phyloP scores from a whole-genome alignment of 2,113 vertebrate species.

The Xiphophorus hellerii region DNA sequence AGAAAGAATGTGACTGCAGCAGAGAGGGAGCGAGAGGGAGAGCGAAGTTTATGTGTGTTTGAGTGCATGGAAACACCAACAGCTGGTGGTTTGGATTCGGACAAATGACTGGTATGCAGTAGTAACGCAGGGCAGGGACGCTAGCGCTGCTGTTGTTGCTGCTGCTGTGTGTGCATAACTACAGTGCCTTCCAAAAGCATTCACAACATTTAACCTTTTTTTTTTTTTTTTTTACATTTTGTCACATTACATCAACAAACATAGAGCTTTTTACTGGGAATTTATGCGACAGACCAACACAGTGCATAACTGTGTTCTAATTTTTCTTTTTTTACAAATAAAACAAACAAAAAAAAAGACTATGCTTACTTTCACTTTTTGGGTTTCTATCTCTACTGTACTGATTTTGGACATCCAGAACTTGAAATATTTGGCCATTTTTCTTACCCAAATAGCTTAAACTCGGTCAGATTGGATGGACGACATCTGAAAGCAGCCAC shows the following conservation, averaged over 20 bases:
- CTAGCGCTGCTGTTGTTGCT: constrained; percentile 28
- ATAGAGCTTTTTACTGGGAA: not conserved
- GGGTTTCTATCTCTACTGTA: too few relatives aligned
- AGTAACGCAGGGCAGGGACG: constrained; percentile 64
- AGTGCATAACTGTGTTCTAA: not conserved
- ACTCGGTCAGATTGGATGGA: too few relatives aligned
- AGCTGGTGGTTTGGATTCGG: constrained; percentile 88
- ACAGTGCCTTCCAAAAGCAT: not conserved
- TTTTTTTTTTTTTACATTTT: not conserved
- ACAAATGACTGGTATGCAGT: constrained; percentile 88
- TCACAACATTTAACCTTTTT: not conserved
- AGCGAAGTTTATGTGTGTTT: constrained; percentile 39
- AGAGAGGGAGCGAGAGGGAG: constrained; percentile 47
- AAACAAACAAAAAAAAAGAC: not conserved
- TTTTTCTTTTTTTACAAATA: too few relatives aligned
- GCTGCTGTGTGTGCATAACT: constrained; percentile 3
- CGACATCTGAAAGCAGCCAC: too few relatives aligned
- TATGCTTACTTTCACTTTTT: not conserved
- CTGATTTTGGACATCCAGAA: too few relatives aligned
- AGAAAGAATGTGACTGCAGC: constrained; percentile 70
- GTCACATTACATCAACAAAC: not conserved
- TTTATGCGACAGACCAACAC: not conserved
- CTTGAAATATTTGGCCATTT: too few relatives aligned
- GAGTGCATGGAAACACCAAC: constrained; percentile 78
- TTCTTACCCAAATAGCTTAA: too few relatives aligned